Evolutionary conservation across 2,888 invertebrate genomes (phyloP), one percentile per base, ranked within the genome.

Genomic region (Apamea crenata): DNA sequence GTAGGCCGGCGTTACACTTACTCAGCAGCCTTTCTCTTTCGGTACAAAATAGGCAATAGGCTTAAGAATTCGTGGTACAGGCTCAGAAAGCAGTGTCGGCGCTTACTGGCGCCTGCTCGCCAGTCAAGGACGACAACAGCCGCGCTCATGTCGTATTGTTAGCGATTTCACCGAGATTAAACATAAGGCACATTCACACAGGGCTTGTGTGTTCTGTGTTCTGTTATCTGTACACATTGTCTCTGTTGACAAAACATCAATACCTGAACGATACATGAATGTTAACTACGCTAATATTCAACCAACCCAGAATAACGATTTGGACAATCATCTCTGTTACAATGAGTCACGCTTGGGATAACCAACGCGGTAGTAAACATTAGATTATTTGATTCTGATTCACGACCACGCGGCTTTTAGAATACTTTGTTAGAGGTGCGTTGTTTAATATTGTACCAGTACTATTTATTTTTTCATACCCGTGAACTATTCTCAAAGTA

Each of bases 41-140:
- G 78, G 88, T 86, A 88, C 90, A 87, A 90, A 93, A 93, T 92
- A 91, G 91, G 91, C 91, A 91, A 90, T 90, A 91, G 90, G 84
- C 87, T 90, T 86, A 88, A 89, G 89, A 86, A 85, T 87, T 88
- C 84, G 82, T 85, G 87, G 90, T 87, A 82, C 82, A 85, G 81
- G 88, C 87, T 75, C 88, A 68, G 77, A 87, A 87, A 80, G 77
- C 80, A 77, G 67, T 81, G 83, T 79, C 82, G 88, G 83, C 85
- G 90, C 85, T 85, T 88, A 84, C 87, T 93, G 95, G 95, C 95
- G 95, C 95, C 94, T 94, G 85, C 86, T 90, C 90, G 90, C 91
- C 87, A 94, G 93, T 94, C 95, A 95, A 95, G 95, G 95, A 92
- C 94, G 87, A 91, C 93, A 87, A 90, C 91, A 82, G 87, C 88